phyloP scores from a whole-genome alignment of 2,888 invertebrate genomes.

The Apantesis nais region DNA sequence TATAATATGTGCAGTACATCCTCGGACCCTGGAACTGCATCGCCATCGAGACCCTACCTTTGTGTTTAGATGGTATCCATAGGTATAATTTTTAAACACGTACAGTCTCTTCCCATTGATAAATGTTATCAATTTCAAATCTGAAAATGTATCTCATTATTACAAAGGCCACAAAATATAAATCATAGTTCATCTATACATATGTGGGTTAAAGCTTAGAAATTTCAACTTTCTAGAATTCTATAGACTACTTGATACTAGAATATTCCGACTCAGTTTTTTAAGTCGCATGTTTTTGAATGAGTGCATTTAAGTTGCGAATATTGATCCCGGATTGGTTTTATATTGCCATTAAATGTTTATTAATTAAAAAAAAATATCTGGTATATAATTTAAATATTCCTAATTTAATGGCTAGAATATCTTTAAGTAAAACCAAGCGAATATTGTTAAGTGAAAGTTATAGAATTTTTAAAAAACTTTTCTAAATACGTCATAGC shows the following conservation, averaged over 20 bases:
- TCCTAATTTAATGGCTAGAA: not conserved
- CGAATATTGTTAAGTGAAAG: not conserved
- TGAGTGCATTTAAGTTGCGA: not conserved
- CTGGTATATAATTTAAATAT: too few relatives aligned
- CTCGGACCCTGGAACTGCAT: slow-evolving; percentile 27
- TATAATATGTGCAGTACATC: slow-evolving; percentile 44
- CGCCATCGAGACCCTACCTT: slow-evolving; percentile 31
- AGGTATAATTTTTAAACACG: slow-evolving; percentile 50
- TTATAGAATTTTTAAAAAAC: not conserved
- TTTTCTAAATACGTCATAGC: not conserved
- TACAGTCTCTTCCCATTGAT: slow-evolving; percentile 42
- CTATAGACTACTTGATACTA: not conserved
- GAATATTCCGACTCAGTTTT: not conserved
- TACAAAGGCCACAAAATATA: not conserved
- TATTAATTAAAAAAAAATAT: not conserved
- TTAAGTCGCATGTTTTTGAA: not conserved
- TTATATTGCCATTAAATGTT: not conserved
- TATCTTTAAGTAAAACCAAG: not conserved
- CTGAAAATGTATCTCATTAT: slow-evolving; percentile 7
- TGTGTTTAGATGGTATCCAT: slow-evolving; percentile 33
- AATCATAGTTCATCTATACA: not conserved
- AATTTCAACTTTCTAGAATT: not conserved
- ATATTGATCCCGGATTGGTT: not conserved
- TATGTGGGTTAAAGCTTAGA: too few relatives aligned
- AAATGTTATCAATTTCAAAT: slow-evolving; percentile 13